phyloP scores from a whole-genome alignment of 1,140 invertebrate species.

The Drosophila albomicans region DNA sequence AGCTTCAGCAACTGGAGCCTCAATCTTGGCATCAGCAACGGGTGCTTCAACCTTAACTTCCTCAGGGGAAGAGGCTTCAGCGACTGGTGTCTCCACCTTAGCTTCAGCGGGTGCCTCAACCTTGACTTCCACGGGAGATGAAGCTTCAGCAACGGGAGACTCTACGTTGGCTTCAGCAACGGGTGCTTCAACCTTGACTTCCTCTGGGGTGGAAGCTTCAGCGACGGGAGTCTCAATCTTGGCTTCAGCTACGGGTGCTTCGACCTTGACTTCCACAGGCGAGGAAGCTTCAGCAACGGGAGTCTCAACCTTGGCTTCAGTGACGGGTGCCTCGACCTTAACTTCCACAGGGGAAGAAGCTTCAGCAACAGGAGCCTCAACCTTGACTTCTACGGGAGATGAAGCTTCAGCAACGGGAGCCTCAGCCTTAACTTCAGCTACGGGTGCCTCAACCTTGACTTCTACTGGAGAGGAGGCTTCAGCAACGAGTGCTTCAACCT shows the following conservation, averaged over 20 bases:
- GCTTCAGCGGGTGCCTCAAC: slow-evolving; percentile 6
- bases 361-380: slow-evolving; percentile 14
- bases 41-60: slow-evolving; percentile 33
- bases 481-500: slow-evolving; percentile 20
- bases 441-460: slow-evolving; percentile 26
- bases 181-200: slow-evolving; percentile 15
- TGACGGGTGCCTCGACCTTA: slow-evolving; percentile 8
- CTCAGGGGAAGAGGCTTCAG: slow-evolving; percentile 3
- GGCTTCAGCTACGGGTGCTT: slow-evolving; percentile 19
- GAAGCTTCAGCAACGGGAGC: slow-evolving; percentile 23
- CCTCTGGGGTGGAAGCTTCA: slow-evolving; percentile 5
- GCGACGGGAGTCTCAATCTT: slow-evolving; percentile 29
- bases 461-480: slow-evolving; percentile 18
- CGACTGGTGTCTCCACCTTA: slow-evolving; percentile 14
- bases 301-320: slow-evolving; percentile 11
- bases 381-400: slow-evolving; percentile 22
- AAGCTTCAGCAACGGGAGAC: not conserved
- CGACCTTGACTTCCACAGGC: slow-evolving; percentile 26
- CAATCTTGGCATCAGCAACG: slow-evolving; percentile 33
- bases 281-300: slow-evolving; percentile 22
- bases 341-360: slow-evolving; percentile 13
- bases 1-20: slow-evolving; percentile 26
- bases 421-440: slow-evolving; percentile 20
- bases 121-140: slow-evolving; percentile 8
- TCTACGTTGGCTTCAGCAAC: slow-evolving; percentile 5